Evolutionary conservation across 2,113 vertebrate species (phyloP), one percentile per base, ranked within the genome.

Genomic region (Sphaerodactylus townsendi): DNA sequence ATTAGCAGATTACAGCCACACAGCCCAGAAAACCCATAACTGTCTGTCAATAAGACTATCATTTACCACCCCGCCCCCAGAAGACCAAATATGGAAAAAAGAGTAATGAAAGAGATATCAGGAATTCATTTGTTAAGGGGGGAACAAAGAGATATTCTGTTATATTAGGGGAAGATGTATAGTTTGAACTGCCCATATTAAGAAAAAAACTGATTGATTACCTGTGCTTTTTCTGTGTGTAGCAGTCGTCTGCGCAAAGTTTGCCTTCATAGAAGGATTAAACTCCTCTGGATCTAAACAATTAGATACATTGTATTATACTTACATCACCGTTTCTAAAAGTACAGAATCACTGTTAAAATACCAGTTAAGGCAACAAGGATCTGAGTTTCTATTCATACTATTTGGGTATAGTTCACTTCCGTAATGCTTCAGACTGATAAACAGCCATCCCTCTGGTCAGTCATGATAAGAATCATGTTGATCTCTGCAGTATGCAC

Each of bases 261-360:
- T 88, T 72, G 19, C 87, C 56, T 72, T 92, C 37, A 46, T 17
- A 79, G 92, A 93, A 74, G 77, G 3, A 65, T 1, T 9, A 0
- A 87, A 88, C 41, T 90, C 88, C 30, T 53, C 79, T 44, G 62
- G 87, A 77, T 81, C 94, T 95, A 77, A 88, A 90, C 3, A 83
- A 84, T 73, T 80, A 82, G 8, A 39, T 13, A 78, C 76, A 79
- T 85, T 64, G 2, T 6, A 30, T 77, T 53, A 44, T 5, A 85
- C 64, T 56, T 23, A 1, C 11, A 70, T 2, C 81, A 78, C 35
- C 66, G 71, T 56, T 85, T 84, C 7, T 81, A 87, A 64, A 2
- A 62, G 53, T 66, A 19, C 25, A 35, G 86, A 23, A 33, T 70
- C 17, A 69, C 21, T 50, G 41, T 48, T 76, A 23, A 25, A 2